These are phyloP conservation scores for Cochlearius cochlearius DNA, from an alignment of 2,113 vertebrate genomes.

Conservation along the genomic window DNA sequence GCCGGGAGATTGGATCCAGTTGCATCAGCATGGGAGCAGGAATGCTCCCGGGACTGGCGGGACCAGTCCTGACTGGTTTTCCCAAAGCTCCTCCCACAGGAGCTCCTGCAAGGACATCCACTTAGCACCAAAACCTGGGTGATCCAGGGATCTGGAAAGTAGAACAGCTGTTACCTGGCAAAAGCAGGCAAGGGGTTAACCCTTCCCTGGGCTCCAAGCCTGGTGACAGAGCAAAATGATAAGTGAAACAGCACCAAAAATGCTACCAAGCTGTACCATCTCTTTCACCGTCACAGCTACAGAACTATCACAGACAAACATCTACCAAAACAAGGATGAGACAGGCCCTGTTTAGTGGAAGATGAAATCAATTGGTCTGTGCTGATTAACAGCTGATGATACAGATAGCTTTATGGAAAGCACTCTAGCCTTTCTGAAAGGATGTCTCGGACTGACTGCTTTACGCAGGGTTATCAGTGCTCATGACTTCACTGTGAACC, in stretches of 20 bases:
- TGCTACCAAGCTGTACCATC: rapidly evolving
- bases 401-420: constrained; percentile 31
- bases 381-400: constrained; percentile 22
- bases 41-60: not conserved
- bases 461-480: not conserved
- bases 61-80: constrained; percentile 49
- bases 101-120: constrained; percentile 38
- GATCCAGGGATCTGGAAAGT: not conserved
- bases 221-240: not conserved
- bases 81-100: constrained; percentile 29
- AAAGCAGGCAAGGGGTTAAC: not conserved
- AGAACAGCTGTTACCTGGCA: not conserved
- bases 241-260: not conserved
- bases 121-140: not conserved
- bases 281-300: not conserved
- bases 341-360: constrained; percentile 8
- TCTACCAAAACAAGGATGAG: constrained; percentile 36
- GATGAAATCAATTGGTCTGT: constrained; percentile 8
- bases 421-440: not conserved
- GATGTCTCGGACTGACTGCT: not conserved
- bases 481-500: not conserved
- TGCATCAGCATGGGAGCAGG: constrained; percentile 45
- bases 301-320: not conserved
- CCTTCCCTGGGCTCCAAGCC: not conserved
- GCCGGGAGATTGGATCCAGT: constrained; percentile 36